Evolutionary conservation across 2,888 invertebrate species (phyloP).

Genomic region (Cheilosia scutellata): DNA sequence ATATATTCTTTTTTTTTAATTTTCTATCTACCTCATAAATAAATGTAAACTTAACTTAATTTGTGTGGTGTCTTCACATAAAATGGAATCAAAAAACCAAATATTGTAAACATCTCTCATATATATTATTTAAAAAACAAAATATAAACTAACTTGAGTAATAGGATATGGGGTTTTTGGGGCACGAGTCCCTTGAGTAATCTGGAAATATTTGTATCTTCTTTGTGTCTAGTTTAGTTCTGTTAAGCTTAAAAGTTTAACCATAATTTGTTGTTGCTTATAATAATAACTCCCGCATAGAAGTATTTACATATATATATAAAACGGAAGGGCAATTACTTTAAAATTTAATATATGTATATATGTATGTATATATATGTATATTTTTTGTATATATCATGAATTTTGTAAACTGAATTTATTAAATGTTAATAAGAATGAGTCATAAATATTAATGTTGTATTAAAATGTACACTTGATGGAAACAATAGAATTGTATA

Average conservation of each 20-base stretch:
- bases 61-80: slow-evolving; percentile 66
- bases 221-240: slow-evolving; percentile 40
- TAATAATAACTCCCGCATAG: slow-evolving; percentile 71
- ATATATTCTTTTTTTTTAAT: slow-evolving; percentile 52
- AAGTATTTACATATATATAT: slow-evolving; percentile 75
- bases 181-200: slow-evolving; percentile 54
- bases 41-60: slow-evolving; percentile 74
- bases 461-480: slow-evolving; percentile 75
- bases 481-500: slow-evolving; percentile 73
- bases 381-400: slow-evolving; percentile 72
- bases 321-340: slow-evolving; percentile 76
- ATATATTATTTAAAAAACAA: no score
- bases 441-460: slow-evolving; percentile 77
- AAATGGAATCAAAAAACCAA: slow-evolving; percentile 64
- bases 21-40: slow-evolving; percentile 71
- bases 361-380: slow-evolving; percentile 57
- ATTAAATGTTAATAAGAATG: slow-evolving; percentile 80
- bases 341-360: slow-evolving; percentile 74
- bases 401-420: slow-evolving; percentile 77
- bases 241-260: slow-evolving; percentile 68
- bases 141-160: slow-evolving; percentile 69
- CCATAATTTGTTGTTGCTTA: slow-evolving; percentile 69
- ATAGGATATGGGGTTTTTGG: slow-evolving; percentile 56
- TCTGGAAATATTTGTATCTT: slow-evolving; percentile 55
- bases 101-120: slow-evolving; percentile 65